Evolutionary conservation across 2,888 invertebrate genomes (phyloP).

Genomic region (Margaritifera margaritifera): DNA sequence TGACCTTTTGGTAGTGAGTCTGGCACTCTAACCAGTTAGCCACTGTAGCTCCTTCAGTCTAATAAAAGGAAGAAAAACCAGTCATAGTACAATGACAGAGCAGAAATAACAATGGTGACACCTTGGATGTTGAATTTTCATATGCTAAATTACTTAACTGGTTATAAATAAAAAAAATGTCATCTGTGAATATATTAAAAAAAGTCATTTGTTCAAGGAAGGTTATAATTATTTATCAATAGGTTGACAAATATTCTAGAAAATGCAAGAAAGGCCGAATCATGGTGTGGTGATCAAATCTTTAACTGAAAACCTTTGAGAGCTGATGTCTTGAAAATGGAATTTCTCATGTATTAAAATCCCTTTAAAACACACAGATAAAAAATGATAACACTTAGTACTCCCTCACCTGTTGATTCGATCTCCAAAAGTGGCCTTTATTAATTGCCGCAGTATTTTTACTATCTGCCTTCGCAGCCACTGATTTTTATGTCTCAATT

Average conservation of each 20-base stretch:
- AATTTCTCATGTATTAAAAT: neutral
- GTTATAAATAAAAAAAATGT: neutral
- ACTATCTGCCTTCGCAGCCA: conserved; percentile 87
- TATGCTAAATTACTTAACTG: no score
- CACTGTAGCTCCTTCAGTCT: no score
- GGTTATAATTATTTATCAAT: neutral
- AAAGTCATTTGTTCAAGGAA: neutral
- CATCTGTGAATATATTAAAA: no score
- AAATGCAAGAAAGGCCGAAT: neutral
- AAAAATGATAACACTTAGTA: neutral
- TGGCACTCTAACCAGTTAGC: no score
- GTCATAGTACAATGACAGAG: no score
- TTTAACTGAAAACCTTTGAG: no score
- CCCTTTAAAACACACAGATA: neutral
- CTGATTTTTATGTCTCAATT: conserved; percentile 85
- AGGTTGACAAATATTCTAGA: neutral
- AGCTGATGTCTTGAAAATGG: no score
- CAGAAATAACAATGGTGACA: no score
- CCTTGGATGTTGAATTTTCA: no score
- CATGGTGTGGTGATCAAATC: no score
- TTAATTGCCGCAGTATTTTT: conserved; percentile 83
- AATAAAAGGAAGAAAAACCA: no score
- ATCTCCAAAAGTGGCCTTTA: conserved; percentile 87
- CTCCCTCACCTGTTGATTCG: conserved; percentile 80
- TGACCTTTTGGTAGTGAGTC: no score